A percentile compares a stretch with the other conserved stretches of the same genome.
Conservation (phyloP, 2,113 vertebrate species). For the Silurus glanis region DNA sequence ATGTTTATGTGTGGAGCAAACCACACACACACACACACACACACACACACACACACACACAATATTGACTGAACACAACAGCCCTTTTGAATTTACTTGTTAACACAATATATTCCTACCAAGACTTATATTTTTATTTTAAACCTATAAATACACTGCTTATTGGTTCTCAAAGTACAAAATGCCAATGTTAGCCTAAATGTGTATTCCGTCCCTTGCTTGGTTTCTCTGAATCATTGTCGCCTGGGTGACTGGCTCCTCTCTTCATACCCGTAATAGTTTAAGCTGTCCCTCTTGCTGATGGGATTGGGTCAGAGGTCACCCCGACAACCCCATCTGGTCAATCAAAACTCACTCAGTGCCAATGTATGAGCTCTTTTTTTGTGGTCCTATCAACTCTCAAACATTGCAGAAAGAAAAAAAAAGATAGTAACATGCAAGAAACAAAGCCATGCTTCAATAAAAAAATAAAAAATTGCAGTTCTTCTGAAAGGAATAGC, state of each 20-base stretch:
- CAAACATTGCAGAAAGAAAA: slow-evolving; percentile 14
- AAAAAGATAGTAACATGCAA: slow-evolving; percentile 27
- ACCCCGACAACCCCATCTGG: slow-evolving; percentile 53
- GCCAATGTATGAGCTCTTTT: slow-evolving; percentile 44
- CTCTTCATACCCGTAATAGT: slow-evolving; percentile 55
- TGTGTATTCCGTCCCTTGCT: slow-evolving; percentile 13
- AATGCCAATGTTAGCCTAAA: neutral
- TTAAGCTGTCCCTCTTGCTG: slow-evolving; percentile 51
- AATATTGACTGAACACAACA: neutral
- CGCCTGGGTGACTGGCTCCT: slow-evolving; percentile 26
- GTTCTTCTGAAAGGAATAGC: slow-evolving; percentile 25
- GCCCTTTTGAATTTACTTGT: neutral
- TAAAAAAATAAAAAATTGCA: slow-evolving; percentile 18
- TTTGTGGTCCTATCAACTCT: slow-evolving; percentile 46
- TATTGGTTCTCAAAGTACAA: neutral
- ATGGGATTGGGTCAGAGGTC: slow-evolving; percentile 55
- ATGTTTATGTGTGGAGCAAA: slow-evolving; percentile 35
- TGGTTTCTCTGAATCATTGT: slow-evolving; percentile 18
- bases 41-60: slow-evolving; percentile 33
- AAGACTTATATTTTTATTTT: neutral
- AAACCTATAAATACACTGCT: slow-evolving; percentile 1
- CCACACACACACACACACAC: slow-evolving; percentile 14
- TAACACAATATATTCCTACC: neutral
- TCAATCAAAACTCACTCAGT: slow-evolving; percentile 65
- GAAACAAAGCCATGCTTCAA: slow-evolving; percentile 20